Evolutionary conservation across 2,797 vertebrate genomes (phyloP), one percentile per base, ranked within the genome.

Genomic region (Micromesistius poutassou): DNA sequence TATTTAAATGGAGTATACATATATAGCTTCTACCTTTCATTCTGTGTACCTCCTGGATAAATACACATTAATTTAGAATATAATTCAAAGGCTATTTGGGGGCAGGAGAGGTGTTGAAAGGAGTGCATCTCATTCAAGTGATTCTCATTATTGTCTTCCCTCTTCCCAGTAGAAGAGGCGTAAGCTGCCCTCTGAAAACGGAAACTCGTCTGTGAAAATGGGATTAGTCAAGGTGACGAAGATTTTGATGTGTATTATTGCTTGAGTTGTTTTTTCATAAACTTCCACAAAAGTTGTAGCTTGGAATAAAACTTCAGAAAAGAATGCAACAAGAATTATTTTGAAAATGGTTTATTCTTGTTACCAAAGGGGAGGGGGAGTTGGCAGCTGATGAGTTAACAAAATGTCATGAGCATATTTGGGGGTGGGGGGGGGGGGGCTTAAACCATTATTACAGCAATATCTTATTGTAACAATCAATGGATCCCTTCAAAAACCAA

Each of bases 271-370:
- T 68, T 68, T 68, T 68, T 68, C 8, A 68, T 68, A 12, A 68
- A 25, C 6, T 25, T 68, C 7, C 55, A 85, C 30, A 33, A n/a
- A 80, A 62, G 71, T 72, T 35, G 71, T 72, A 5, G 13, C 35
- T 25, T 46, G 4, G 5, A 40, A 42, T 74, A 74, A 40, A 28
- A 68, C 1, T 62, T 62, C 22, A 62, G 22, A 38, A 42, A n/a
- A 78, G 28, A 74, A 35, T n/a, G 8, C 30, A 14, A 68, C 3
- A 62, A 46, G 12, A 4, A 71, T 77, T 70, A 33, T 79, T 86
- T 92, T 91, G 89, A 87, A 89, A 92, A 90, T 90, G 84, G 80
- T 94, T 94, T 93, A 93, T 94, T 94, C 79, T 88, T 86, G 88
- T 87, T 83, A 82, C 87, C 82, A 82, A 85, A 87, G 82, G 81